Conservation (phyloP, 2,888 invertebrate species). For the Lacanobia oleracea region DNA sequence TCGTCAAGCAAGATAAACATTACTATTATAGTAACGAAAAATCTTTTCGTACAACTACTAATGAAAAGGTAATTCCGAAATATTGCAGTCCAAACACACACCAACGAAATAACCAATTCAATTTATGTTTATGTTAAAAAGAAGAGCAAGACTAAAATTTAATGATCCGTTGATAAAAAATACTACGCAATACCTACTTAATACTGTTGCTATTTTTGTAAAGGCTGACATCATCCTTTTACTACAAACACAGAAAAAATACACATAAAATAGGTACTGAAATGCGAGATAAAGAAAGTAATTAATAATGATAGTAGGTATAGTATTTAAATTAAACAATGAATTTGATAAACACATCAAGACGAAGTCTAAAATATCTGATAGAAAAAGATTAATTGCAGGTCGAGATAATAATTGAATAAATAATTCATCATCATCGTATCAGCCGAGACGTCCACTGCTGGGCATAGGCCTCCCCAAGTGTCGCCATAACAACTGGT, state of each 20-base stretch:
- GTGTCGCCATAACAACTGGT: too few relatives aligned
- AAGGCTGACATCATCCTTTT: slow-evolving; percentile 25
- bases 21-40: too few relatives aligned
- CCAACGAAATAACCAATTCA: not conserved
- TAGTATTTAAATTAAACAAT: not conserved
- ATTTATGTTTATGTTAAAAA: slow-evolving; percentile 11
- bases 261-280: slow-evolving; percentile 23
- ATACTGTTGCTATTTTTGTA: slow-evolving; percentile 19
- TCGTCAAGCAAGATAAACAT: too few relatives aligned
- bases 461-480: too few relatives aligned
- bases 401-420: slow-evolving; percentile 3
- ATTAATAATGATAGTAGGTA: slow-evolving; percentile 3
- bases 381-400: not conserved
- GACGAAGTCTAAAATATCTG: not conserved
- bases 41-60: too few relatives aligned
- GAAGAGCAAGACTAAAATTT: slow-evolving; percentile 20
- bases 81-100: not conserved
- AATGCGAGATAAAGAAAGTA: slow-evolving; percentile 26
- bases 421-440: not conserved
- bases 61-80: not conserved
- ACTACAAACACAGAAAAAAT: slow-evolving; percentile 17
- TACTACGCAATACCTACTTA: slow-evolving; percentile 17
- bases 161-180: slow-evolving; percentile 6
- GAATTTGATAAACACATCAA: slow-evolving; percentile 5
- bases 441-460: too few relatives aligned